These are phyloP conservation scores for Sebastes fasciatus DNA, from an alignment of 2,113 vertebrate genomes.

Conservation along the genomic window DNA sequence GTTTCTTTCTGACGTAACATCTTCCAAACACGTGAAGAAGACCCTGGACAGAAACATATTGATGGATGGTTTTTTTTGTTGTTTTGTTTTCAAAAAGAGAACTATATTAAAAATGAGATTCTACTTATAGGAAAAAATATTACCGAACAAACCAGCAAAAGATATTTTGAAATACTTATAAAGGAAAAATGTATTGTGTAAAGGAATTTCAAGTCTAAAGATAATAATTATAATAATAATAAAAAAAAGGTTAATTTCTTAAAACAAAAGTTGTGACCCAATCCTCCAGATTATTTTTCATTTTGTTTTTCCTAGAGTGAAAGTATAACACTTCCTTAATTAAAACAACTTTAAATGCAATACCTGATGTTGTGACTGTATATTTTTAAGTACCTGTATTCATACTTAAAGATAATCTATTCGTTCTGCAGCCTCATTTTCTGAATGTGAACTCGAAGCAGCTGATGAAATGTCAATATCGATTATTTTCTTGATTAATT, in stretches of 20 bases:
- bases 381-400: slow-evolving; percentile 25
- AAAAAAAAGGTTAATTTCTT: slow-evolving; percentile 81
- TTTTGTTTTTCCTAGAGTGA: slow-evolving; percentile 67
- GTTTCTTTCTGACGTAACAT: slow-evolving; percentile 14
- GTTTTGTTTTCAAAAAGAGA: slow-evolving; percentile 62
- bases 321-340: slow-evolving; percentile 71
- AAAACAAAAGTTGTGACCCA: slow-evolving; percentile 70
- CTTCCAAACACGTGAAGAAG: slow-evolving; percentile 46
- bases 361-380: slow-evolving; percentile 61
- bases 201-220: slow-evolving; percentile 71
- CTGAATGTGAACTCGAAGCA: not conserved
- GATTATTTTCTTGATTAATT: not conserved
- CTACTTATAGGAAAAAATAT: slow-evolving; percentile 79
- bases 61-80: slow-evolving; percentile 70
- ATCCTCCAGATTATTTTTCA: slow-evolving; percentile 70
- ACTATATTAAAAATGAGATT: slow-evolving; percentile 80
- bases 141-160: slow-evolving; percentile 83
- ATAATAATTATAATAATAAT: slow-evolving; percentile 69
- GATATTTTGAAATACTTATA: slow-evolving; percentile 86
- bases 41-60: slow-evolving; percentile 80
- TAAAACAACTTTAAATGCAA: slow-evolving; percentile 78
- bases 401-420: not conserved
- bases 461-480: not conserved
- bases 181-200: slow-evolving; percentile 77
- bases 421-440: too few relatives aligned